Evolutionary conservation across 2,888 invertebrate genomes (phyloP).

Genomic region (Melanchra persicariae): DNA sequence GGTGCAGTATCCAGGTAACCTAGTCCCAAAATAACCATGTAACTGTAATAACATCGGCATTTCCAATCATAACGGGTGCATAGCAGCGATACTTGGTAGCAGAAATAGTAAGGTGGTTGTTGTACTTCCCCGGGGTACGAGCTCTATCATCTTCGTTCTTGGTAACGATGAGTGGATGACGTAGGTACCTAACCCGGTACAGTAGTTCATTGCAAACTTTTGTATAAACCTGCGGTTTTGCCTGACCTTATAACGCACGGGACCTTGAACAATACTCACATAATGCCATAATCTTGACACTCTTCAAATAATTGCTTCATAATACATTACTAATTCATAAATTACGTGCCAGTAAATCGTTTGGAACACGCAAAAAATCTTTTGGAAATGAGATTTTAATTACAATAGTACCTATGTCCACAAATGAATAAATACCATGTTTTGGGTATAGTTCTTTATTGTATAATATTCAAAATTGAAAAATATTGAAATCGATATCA

Average conservation of each 20-base stretch:
- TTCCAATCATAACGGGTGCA: too few species aligned
- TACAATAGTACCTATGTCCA: too few species aligned
- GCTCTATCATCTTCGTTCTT: not conserved
- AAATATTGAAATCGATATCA: not conserved
- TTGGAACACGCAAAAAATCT: conserved; percentile 21
- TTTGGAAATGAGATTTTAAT: conserved; percentile 2
- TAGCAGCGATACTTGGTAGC: too few species aligned
- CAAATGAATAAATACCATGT: not conserved
- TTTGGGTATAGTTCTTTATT: too few species aligned
- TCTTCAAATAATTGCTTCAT: conserved; percentile 33
- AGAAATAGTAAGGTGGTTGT: too few species aligned
- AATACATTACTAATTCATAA: conserved; percentile 50
- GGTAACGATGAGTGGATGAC: not conserved
- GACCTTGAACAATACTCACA: conserved; percentile 39
- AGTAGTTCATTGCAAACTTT: not conserved
- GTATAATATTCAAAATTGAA: too few species aligned
- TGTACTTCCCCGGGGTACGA: not conserved
- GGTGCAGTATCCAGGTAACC: too few species aligned
- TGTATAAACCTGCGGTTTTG: conserved; percentile 22
- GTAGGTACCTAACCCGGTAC: not conserved
- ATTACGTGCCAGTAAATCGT: conserved; percentile 13
- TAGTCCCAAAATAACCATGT: too few species aligned
- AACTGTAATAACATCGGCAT: too few species aligned
- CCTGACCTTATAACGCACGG: conserved; percentile 23
- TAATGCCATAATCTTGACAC: conserved; percentile 47